phyloP scores from a whole-genome alignment of 2,113 vertebrate genomes.

The Brachyhypopomus occidentalis region DNA sequence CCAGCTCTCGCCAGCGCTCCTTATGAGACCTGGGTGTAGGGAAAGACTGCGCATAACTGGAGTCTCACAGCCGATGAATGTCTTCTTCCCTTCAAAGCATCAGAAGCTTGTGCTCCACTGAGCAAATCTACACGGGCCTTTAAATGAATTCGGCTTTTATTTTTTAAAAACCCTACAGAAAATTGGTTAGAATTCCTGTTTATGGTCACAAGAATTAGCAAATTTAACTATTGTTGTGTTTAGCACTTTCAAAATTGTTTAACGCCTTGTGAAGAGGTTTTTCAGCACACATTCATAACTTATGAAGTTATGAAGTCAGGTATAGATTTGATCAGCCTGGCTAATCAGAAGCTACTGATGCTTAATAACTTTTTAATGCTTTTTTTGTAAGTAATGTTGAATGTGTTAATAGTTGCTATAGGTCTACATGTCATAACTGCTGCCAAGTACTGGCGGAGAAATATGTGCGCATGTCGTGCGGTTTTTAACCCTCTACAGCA shows the following conservation, averaged over 20 bases:
- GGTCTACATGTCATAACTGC: conserved; percentile 59
- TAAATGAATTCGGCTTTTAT: neutral
- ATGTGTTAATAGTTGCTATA: conserved; percentile 59
- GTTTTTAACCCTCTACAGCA: conserved; percentile 61
- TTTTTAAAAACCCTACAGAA: no score
- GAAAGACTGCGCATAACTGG: conserved; percentile 27
- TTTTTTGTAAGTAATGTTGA: conserved; percentile 65
- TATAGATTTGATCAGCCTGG: neutral
- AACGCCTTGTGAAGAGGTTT: no score
- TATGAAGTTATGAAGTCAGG: neutral
- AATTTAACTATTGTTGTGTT: no score
- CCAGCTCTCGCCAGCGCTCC: conserved; percentile 43
- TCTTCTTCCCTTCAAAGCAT: conserved; percentile 48
- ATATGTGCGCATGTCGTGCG: conserved; percentile 59
- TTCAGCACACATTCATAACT: no score
- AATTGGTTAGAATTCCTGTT: no score
- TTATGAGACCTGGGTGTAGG: conserved; percentile 58
- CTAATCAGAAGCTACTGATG: neutral
- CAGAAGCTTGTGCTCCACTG: neutral
- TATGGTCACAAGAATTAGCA: no score
- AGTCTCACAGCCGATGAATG: conserved; percentile 69
- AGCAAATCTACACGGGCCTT: neutral
- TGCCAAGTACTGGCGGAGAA: conserved; percentile 62
- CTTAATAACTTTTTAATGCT: conserved; percentile 17
- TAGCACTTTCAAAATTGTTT: no score